These are phyloP conservation scores for Bubalus kerabau DNA, from an alignment of 2,113 vertebrate genomes.

Conservation along the genomic window DNA sequence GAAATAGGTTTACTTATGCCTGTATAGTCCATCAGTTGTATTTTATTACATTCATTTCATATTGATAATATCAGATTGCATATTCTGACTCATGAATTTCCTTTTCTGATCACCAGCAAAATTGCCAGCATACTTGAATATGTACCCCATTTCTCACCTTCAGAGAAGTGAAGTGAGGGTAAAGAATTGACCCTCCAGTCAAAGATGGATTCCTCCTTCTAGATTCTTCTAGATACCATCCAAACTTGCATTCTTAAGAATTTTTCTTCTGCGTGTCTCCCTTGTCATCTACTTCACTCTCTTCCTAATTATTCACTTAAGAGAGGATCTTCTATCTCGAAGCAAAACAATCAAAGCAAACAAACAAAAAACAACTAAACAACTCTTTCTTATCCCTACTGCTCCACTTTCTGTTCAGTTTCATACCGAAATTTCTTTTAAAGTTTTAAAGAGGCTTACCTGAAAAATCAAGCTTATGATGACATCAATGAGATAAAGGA, in stretches of 20 bases:
- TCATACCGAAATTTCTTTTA: not conserved
- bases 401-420: not conserved
- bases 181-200: not conserved
- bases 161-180: not conserved
- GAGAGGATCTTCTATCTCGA: not conserved
- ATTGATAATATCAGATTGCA: not conserved
- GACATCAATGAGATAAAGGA: not conserved
- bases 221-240: accelerated
- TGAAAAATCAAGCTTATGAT: not conserved
- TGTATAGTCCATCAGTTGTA: not conserved
- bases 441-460: not conserved
- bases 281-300: not conserved
- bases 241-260: not conserved
- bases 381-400: not conserved
- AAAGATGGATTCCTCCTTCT: not conserved
- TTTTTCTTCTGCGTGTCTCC: not conserved
- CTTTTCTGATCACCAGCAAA: not conserved
- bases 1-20: not conserved
- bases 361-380: not conserved
- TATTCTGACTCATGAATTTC: not conserved
- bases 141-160: not conserved
- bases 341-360: not conserved
- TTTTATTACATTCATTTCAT: not conserved
- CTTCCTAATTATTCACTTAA: not conserved
- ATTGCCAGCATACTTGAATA: not conserved